Conservation (phyloP, 2,888 invertebrate species). For the Diarsia dahlii region DNA sequence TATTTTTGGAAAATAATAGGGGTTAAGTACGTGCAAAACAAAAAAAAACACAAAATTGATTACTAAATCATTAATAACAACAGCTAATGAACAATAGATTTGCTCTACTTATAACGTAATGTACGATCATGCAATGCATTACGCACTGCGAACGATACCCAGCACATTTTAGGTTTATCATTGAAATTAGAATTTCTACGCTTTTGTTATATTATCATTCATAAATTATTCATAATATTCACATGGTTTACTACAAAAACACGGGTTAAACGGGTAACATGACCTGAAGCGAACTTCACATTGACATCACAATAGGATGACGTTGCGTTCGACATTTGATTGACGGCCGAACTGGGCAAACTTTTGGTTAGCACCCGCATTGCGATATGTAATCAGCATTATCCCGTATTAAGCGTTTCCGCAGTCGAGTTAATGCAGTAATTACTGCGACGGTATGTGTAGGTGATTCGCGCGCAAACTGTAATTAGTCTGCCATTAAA, state of each 20-base stretch:
- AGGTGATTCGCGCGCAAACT: conserved; percentile 81
- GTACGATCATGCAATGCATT: not conserved
- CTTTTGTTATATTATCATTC: not conserved
- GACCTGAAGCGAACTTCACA: conserved; percentile 43
- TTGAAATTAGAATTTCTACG: not conserved
- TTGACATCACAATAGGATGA: conserved; percentile 70
- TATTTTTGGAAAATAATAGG: too few species aligned
- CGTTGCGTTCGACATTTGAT: conserved; percentile 73
- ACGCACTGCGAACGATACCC: not conserved
- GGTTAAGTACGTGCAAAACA: too few species aligned
- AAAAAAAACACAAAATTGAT: too few species aligned
- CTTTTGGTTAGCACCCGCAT: conserved; percentile 77
- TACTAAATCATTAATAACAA: too few species aligned
- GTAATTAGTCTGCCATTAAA: conserved; percentile 89
- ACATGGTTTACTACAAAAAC: conserved; percentile 41
- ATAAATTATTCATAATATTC: conserved; percentile 21
- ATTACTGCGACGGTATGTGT: conserved; percentile 78
- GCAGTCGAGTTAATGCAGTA: conserved; percentile 79
- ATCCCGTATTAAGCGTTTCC: conserved; percentile 78
- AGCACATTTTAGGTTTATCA: not conserved
- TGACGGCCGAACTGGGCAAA: conserved; percentile 75
- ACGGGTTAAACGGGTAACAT: conserved; percentile 26
- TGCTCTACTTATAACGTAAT: not conserved
- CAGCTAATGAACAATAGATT: not conserved
- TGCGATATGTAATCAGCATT: conserved; percentile 79